phyloP scores from a whole-genome alignment of 1,140 invertebrate species.

The Dendrolimus kikuchii region DNA sequence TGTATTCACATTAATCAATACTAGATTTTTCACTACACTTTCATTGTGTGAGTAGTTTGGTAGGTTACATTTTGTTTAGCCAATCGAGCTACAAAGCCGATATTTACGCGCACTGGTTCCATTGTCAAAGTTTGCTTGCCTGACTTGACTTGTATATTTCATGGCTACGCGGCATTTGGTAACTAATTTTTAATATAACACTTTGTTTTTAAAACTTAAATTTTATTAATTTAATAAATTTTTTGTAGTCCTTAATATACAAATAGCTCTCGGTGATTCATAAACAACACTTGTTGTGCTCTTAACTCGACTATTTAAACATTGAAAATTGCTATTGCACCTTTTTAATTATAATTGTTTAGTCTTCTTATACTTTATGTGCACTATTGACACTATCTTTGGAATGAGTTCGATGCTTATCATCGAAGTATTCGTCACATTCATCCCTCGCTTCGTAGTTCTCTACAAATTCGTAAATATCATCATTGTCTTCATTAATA shows the following conservation, averaged over 20 bases:
- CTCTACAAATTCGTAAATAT: conserved; percentile 34
- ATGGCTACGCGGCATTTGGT: background rate
- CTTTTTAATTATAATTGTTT: conserved; percentile 22
- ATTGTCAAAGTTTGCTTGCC: too few species aligned
- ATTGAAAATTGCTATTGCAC: conserved; percentile 26
- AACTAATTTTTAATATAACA: too few species aligned
- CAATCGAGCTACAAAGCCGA: too few species aligned
- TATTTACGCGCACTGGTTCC: too few species aligned
- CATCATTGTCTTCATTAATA: conserved; percentile 22
- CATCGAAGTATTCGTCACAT: conserved; percentile 33
- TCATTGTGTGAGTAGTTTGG: too few species aligned
- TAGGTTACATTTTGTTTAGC: too few species aligned
- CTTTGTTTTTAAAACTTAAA: background rate
- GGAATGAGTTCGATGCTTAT: conserved; percentile 50
- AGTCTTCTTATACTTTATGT: conserved; percentile 17
- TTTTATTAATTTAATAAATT: conserved; percentile 17
- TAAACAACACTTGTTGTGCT: background rate
- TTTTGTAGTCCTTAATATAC: conserved; percentile 28
- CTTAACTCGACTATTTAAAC: conserved; percentile 5
- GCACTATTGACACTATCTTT: conserved; percentile 36
- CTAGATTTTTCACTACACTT: too few species aligned
- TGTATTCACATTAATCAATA: too few species aligned
- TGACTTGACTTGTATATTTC: too few species aligned
- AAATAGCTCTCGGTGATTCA: conserved; percentile 12
- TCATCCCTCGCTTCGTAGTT: conserved; percentile 24